phyloP scores from a whole-genome alignment of 2,113 vertebrate species.

The Etia nguti region DNA sequence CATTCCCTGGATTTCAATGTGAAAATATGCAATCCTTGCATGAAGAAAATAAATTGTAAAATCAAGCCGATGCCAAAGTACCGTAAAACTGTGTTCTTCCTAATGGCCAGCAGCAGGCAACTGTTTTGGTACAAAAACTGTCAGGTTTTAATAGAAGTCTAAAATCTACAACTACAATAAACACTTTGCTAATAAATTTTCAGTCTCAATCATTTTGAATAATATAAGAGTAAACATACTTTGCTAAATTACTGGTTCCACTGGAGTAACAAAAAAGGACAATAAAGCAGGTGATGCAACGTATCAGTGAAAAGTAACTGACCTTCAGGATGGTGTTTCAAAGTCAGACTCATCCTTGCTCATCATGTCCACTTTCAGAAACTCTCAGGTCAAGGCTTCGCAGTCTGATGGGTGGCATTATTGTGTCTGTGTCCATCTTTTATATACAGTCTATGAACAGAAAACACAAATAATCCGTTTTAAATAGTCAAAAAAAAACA shows the following conservation, averaged over 20 bases:
- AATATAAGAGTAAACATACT: background rate
- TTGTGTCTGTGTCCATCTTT: background rate
- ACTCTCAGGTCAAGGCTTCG: background rate
- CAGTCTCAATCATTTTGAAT: background rate
- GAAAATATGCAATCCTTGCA: background rate
- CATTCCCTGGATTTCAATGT: background rate
- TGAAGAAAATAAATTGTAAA: background rate
- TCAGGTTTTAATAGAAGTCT: background rate
- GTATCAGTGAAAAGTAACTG: background rate
- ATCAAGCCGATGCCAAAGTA: background rate
- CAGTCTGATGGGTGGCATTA: background rate
- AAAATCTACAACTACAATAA: fast-evolving
- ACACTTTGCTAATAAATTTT: background rate
- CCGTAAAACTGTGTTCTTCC: background rate
- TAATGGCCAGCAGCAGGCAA: background rate
- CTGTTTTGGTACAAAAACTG: background rate
- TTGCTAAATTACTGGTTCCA: background rate
- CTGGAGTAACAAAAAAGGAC: background rate
- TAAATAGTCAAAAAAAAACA: background rate
- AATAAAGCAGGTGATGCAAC: fast-evolving
- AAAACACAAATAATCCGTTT: background rate
- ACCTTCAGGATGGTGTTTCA: background rate
- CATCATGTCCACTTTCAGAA: background rate
- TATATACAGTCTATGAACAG: background rate
- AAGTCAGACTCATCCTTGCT: background rate